Base-by-base conservation (phyloP, 2,113 vertebrate genomes). In the Gopherus flavomarginatus region DNA sequence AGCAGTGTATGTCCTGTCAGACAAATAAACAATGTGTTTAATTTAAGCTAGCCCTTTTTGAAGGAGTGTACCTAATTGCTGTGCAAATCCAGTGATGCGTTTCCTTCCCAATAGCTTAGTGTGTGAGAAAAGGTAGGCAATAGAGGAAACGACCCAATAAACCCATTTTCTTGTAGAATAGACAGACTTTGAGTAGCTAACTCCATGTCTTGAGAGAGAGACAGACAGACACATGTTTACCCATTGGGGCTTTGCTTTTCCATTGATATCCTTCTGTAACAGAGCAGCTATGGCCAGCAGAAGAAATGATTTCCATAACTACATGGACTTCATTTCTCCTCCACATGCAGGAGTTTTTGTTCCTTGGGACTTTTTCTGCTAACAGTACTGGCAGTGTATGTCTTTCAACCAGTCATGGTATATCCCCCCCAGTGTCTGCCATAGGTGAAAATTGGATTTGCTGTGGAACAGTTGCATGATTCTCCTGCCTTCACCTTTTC, bases 1-100 rank as follows among this genome's bases (percentile, higher is more conserved):
- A 90, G 79, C 85, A 56, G 29, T 8, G 65, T 11, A 65, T 90
- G 88, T 88, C 95, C 57, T 88, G n/a, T 50, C 91, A 87, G 57
- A 52, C 19, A 2, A 54, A 54, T 54, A 52, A 87, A 83, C 93
- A 91, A 87, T 83, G 89, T 2, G 27, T 53, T 86, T 11, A 35
- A 83, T 19, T 42, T 8, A 2, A 89, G 42, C 86, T 42, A 78
- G 13, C 80, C 0, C 56, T 91, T 87, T 87, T 53, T 81, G 65
- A 75, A 83, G 27, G 83, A 77, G 47, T 38, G 83, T 83, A 87
- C 52, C 52, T 95, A 57, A 89, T 87, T 95, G 83, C 92, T 97
- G 50, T 38, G 81, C 88, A 87, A 93, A 83, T 49, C 95, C 52
- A 56, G 65, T 24, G 31, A 7, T 83, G 57, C 0, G 1, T 78